Base-by-base conservation (phyloP, 1,140 invertebrate genomes). In the Magallana gigas region DNA sequence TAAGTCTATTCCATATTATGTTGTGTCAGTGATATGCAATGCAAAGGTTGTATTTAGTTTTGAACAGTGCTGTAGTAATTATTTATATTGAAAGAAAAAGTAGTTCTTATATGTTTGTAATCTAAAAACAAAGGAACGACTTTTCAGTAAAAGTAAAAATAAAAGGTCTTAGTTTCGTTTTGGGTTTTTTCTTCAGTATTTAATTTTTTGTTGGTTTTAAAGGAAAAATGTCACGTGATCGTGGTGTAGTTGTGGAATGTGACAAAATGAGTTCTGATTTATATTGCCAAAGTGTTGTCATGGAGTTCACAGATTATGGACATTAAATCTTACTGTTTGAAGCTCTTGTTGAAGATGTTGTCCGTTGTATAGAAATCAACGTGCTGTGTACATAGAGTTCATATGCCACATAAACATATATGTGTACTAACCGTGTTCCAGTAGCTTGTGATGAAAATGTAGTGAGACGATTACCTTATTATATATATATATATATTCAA, bases 241-340 rank as follows among this genome's bases (percentile, higher is more conserved):
- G 64, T 71, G 29, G 18, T 71, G 64, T 71, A 71, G 64, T 23
- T 29, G 29, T 18, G 36, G 36, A 48, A 71, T 23, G 5, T 18
- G 18, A 11, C 9, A 71, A 71, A 23, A 71, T 71, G 29, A 23
- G 16, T 64, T 16, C 60, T 23, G 23, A 71, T 71, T 48, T 71
- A 29, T 18, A 71, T 23, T 71, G 64, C 64, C 64, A 71, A 71
- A 71, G 64, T 71, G 64, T 71, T 71, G 64, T 71, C 11, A 29
- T 71, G 29, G 29, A 29, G 29, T 9, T 18, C 36, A 48, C 16
- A 23, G 60, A 8, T 71, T 71, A 48, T 48, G 36, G 36, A 48
- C 36, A 48, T 48, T 48, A 48, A 48, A 48, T 48, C 36, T 48
- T 48, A 48, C 36, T 48, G 36, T 48, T 48, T 48, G 36, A 48